phyloP scores from a whole-genome alignment of 2,888 invertebrate species.

The Pollenia angustigena region DNA sequence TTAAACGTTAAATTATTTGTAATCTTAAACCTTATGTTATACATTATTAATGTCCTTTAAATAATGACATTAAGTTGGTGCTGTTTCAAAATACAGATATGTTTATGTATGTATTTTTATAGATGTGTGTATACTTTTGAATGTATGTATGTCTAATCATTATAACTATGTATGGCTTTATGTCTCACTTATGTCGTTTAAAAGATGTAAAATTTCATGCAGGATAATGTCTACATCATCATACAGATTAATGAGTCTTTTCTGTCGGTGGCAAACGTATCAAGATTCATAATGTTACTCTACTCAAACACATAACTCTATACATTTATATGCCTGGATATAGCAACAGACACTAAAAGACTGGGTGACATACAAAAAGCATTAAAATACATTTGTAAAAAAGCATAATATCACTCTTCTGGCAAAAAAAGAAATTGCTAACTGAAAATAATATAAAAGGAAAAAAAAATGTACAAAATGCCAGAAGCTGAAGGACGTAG shows the following conservation, averaged over 20 bases:
- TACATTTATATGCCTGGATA: neutral
- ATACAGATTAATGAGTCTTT: slow-evolving; percentile 59
- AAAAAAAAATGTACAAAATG: neutral
- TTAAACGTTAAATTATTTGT: no score
- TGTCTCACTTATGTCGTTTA: slow-evolving; percentile 11
- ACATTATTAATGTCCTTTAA: neutral
- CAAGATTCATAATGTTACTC: slow-evolving; percentile 56
- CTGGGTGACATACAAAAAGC: slow-evolving; percentile 59
- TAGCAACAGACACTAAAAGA: slow-evolving; percentile 15
- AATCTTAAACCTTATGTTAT: no score
- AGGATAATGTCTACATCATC: slow-evolving; percentile 62
- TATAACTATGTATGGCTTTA: neutral
- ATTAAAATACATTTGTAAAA: slow-evolving; percentile 61
- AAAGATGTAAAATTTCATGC: slow-evolving; percentile 43
- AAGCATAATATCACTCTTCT: neutral
- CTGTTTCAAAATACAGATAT: neutral
- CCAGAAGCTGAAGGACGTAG: slow-evolving; percentile 11
- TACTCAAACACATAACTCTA: neutral
- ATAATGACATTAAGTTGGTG: neutral
- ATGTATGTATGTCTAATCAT: slow-evolving; percentile 18
- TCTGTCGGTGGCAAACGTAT: slow-evolving; percentile 42
- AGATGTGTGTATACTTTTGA: neutral
- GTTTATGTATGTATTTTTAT: no score
- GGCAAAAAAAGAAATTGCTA: neutral
- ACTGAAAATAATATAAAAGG: neutral